phyloP scores from a whole-genome alignment of 2,797 vertebrate genomes.

The Nyctibius grandis region DNA sequence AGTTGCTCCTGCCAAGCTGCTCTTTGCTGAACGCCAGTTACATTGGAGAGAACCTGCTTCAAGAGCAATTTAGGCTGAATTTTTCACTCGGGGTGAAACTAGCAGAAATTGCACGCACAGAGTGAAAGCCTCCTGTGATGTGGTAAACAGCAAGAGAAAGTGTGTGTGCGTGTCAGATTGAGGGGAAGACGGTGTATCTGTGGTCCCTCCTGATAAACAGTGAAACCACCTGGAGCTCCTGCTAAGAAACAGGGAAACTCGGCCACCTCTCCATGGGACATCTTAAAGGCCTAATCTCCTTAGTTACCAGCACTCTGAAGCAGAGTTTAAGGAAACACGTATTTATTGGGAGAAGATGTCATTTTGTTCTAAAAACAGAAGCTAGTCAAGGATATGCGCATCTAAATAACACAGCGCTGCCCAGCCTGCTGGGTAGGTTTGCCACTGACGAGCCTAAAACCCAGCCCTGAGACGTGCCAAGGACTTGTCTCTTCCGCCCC shows the following conservation, averaged over 20 bases:
- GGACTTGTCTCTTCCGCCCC: background rate
- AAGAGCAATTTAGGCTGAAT: background rate
- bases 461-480: fast-evolving
- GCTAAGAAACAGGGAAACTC: background rate
- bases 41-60: background rate
- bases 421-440: background rate
- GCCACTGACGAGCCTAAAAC: background rate
- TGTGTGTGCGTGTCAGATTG: fast-evolving
- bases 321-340: background rate
- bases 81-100: background rate
- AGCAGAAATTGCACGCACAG: background rate
- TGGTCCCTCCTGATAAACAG: background rate
- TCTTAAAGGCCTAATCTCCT: background rate
- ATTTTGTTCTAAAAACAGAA: background rate
- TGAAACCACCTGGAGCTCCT: background rate
- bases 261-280: background rate
- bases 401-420: background rate
- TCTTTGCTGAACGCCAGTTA: background rate
- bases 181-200: background rate
- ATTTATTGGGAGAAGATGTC: background rate
- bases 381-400: background rate
- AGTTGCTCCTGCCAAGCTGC: background rate
- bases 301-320: background rate
- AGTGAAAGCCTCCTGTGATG: background rate
- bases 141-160: background rate